phyloP scores from a whole-genome alignment of 2,113 vertebrate species.

The Cyanistes caeruleus region DNA sequence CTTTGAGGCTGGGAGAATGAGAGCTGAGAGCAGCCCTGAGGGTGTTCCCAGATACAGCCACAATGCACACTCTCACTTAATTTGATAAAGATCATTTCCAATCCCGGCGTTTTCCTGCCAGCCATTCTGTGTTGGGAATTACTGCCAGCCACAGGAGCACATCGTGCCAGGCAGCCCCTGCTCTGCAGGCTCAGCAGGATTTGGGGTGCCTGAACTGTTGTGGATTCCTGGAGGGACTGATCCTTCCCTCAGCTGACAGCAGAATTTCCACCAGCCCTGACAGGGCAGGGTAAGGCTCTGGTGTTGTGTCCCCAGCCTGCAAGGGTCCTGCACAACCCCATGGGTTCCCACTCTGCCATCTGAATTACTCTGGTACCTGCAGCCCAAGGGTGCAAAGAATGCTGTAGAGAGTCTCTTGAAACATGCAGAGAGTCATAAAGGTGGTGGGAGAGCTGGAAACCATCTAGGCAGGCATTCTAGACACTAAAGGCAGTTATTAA shows the following conservation, averaged over 20 bases:
- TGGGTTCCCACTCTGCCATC: background rate
- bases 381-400: background rate
- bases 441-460: background rate
- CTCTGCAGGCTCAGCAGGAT: background rate
- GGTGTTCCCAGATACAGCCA: background rate
- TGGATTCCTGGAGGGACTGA: background rate
- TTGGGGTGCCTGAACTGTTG: background rate
- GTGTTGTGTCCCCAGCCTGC: accelerated
- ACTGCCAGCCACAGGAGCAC: background rate
- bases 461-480: background rate
- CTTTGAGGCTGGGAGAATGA: background rate
- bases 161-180: background rate
- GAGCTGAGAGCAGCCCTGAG: background rate
- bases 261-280: background rate
- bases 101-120: background rate
- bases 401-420: background rate
- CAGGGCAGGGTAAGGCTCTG: background rate
- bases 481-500: background rate
- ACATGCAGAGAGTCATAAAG: background rate
- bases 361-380: background rate
- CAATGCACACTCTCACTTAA: background rate
- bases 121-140: background rate
- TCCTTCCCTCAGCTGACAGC: background rate
- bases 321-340: background rate
- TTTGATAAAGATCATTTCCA: background rate